Evolutionary conservation across 2,797 vertebrate genomes (phyloP).

Genomic region (Podargus strigoides): DNA sequence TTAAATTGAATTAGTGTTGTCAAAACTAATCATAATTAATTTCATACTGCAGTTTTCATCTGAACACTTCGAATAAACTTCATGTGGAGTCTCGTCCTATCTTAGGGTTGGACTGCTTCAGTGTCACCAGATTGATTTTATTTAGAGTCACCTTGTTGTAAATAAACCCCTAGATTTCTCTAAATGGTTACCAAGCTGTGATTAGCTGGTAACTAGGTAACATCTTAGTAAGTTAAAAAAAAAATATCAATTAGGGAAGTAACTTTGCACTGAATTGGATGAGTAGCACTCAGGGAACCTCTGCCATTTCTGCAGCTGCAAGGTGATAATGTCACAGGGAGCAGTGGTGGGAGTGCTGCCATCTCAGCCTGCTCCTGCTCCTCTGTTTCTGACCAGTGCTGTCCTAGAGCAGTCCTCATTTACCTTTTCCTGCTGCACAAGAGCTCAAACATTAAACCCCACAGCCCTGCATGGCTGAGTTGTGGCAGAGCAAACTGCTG

Average conservation of each 20-base stretch:
- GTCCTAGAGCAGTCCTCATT: neutral
- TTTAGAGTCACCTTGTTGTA: neutral
- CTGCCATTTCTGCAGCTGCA: neutral
- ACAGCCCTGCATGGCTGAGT: neutral
- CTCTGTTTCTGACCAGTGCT: neutral
- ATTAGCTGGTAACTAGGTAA: constrained; percentile 15
- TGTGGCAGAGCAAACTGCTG: neutral
- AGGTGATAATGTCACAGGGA: rapidly evolving
- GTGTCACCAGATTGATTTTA: neutral
- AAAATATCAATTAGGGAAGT: neutral
- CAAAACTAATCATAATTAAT: neutral
- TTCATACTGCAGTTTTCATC: neutral
- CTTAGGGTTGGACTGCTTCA: neutral
- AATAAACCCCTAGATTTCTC: neutral
- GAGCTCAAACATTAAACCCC: neutral
- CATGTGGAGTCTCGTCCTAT: neutral
- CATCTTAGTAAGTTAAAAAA: neutral
- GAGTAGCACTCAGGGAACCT: neutral
- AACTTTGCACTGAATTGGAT: neutral
- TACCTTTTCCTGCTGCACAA: neutral
- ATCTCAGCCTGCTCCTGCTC: neutral
- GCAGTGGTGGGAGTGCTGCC: neutral
- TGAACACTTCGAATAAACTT: neutral
- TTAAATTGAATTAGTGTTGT: neutral
- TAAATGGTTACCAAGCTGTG: neutral